Base-by-base conservation (phyloP, 2,888 invertebrate species). In the Melipona bicolor region DNA sequence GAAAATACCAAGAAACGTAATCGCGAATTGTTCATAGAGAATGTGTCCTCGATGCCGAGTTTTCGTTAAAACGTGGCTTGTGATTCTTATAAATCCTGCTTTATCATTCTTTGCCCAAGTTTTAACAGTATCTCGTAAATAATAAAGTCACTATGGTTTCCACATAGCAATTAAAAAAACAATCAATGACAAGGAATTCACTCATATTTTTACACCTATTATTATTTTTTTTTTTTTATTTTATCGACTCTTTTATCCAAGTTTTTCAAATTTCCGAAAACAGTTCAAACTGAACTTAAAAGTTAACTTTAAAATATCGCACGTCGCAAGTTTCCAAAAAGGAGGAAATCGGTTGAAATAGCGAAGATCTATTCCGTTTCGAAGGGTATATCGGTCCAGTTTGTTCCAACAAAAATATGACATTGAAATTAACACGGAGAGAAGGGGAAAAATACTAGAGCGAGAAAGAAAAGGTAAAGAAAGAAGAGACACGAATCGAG, bases 371-470 rank as follows among this genome's bases (percentile, higher is more conserved):
- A 78, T 79, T 76, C 59, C 76, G 59, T 81, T 77, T 80, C 59
- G 61, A 52, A 36, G 52, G 27, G 84, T 90, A 88, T 86, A 84
- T 91, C 91, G 91, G 88, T 88, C 88, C 88, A 90, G 88, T 91
- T 85, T 90, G 91, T 88, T 90, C 86, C 88, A 87, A 88, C 71
- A 84, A 89, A 87, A 88, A 89, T 90, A 91, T 91, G 90, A 92
- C 91, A 92, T 89, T 91, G 91, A 89, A 89, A 88, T 91, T 90
- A 91, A 90, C 83, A 86, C 79, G 84, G 43, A 83, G 83, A 76
- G 65, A 77, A 68, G 88, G 76, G 75, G 43, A 1, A 73, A 80
- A 86, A 27, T 6, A 49, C 49, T 21, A 50, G 49, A n/a, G 49
- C 32, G 43, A n/a, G 6, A 13, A 50, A 54, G 21, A 11, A 1